A percentile compares a stretch with the other conserved stretches of the same genome.
Evolutionary conservation across 2,113 vertebrate genomes (phyloP).

Genomic region (Halichoeres trimaculatus): DNA sequence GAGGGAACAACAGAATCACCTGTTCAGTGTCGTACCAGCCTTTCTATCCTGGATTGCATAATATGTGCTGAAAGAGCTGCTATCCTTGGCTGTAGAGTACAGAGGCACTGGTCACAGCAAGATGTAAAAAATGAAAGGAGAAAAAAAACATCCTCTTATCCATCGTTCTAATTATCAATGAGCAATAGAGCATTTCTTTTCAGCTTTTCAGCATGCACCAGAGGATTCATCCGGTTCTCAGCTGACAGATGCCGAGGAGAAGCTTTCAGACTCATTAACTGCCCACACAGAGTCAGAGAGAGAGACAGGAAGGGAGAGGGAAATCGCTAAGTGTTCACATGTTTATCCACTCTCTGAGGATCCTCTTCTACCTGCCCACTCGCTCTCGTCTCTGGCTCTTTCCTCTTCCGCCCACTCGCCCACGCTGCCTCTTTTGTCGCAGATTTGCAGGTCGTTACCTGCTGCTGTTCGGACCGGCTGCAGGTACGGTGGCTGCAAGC

Average conservation of each 20-base stretch:
- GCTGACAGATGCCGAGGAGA: slow-evolving; percentile 71
- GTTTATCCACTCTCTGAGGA: slow-evolving; percentile 74
- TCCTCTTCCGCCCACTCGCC: slow-evolving; percentile 68
- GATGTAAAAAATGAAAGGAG: background rate
- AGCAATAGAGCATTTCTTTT: slow-evolving; percentile 53
- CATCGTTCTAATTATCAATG: slow-evolving; percentile 58
- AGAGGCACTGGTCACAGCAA: background rate
- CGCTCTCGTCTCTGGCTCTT: slow-evolving; percentile 58
- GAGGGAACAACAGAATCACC: slow-evolving; percentile 21
- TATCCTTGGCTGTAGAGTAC: background rate
- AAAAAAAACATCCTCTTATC: slow-evolving; percentile 6
- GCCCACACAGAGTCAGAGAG: slow-evolving; percentile 70
- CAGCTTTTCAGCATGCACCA: slow-evolving; percentile 35
- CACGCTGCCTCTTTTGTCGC: slow-evolving; percentile 58
- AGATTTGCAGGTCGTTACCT: slow-evolving; percentile 55
- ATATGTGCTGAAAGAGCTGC: background rate
- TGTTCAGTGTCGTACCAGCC: slow-evolving; percentile 4
- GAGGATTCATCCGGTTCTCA: slow-evolving; percentile 56
- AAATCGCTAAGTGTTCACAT: slow-evolving; percentile 71
- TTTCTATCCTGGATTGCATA: background rate
- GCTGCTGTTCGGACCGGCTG: slow-evolving; percentile 37
- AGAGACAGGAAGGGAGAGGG: slow-evolving; percentile 59
- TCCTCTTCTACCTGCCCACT: slow-evolving; percentile 70
- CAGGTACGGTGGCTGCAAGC: slow-evolving; percentile 17
- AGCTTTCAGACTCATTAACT: slow-evolving; percentile 79